These are phyloP conservation scores for Cydia fagiglandana DNA, from an alignment of 1,140 invertebrate genomes.

Conservation along the genomic window DNA sequence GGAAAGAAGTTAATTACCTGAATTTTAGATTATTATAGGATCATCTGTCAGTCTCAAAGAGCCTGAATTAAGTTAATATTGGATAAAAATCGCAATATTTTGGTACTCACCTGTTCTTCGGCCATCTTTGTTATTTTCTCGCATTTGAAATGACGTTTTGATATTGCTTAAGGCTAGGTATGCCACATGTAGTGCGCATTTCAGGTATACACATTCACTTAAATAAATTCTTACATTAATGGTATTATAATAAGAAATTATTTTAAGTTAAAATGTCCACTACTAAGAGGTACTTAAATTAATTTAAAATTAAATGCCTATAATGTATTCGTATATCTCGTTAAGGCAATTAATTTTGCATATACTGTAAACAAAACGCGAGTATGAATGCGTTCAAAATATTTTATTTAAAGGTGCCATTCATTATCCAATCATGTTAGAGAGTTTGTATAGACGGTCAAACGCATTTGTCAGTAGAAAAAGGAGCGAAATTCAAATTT, in stretches of 20 bases:
- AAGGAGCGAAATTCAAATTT: too few species aligned
- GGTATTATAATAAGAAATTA: background rate
- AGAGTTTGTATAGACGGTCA: too few species aligned
- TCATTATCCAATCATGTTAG: background rate
- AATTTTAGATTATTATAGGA: conserved; percentile 19
- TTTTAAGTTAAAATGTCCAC: background rate
- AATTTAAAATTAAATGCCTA: background rate
- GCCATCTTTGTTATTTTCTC: conserved; percentile 78
- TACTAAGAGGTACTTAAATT: background rate
- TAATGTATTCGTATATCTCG: background rate
- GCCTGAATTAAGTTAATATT: conserved; percentile 61
- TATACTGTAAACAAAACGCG: background rate
- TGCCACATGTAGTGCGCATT: conserved; percentile 1
- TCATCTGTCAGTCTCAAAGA: background rate
- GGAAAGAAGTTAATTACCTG: background rate
- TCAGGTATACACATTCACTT: background rate
- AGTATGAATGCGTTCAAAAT: background rate
- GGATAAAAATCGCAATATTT: conserved; percentile 64
- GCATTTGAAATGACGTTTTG: conserved; percentile 72
- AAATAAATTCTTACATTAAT: background rate
- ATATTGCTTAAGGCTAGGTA: background rate
- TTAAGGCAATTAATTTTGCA: background rate
- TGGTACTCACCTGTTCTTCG: conserved; percentile 76
- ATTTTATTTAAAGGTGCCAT: background rate
- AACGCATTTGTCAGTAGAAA: too few species aligned